A percentile compares a stretch with the other conserved stretches of the same genome.
phyloP scores from a whole-genome alignment of 1,140 invertebrate species.

The Drosophila lacteicornis region DNA sequence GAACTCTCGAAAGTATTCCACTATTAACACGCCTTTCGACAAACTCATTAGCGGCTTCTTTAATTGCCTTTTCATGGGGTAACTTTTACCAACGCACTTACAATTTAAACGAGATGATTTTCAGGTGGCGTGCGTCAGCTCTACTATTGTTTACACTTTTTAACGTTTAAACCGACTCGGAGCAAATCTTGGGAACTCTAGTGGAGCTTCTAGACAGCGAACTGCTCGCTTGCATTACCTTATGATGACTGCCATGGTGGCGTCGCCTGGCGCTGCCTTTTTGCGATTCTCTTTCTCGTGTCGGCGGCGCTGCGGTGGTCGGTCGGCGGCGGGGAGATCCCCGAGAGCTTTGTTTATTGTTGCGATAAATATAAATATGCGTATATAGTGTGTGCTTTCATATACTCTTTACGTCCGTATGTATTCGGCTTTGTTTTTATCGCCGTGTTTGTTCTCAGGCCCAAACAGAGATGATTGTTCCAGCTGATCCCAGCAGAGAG shows the following conservation, averaged over 20 bases:
- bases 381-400: conserved; percentile 30
- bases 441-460: conserved; percentile 26
- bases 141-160: conserved; percentile 40
- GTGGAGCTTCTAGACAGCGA: conserved; percentile 38
- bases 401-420: conserved; percentile 13
- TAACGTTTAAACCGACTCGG: conserved; percentile 3
- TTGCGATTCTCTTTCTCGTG: conserved; percentile 39
- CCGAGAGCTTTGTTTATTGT: conserved; percentile 71
- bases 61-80: conserved; percentile 5
- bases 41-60: conserved; percentile 14
- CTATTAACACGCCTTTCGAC: conserved; percentile 6
- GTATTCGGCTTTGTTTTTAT: conserved; percentile 66
- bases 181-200: conserved; percentile 6
- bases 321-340: conserved; percentile 21
- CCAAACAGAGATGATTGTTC: conserved; percentile 50
- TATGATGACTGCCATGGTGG: conserved; percentile 80
- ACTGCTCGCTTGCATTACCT: conserved; percentile 82
- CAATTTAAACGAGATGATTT: conserved; percentile 29
- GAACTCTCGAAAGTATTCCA: conserved; percentile 3
- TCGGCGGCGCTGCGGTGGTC: conserved; percentile 14
- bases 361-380: conserved; percentile 46
- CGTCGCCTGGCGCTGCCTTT: conserved; percentile 62
- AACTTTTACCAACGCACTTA: conserved; percentile 45
- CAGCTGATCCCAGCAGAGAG: conserved; percentile 32
- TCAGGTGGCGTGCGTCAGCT: conserved; percentile 40